Conservation (phyloP, 1,140 invertebrate species). For the Drosophila repletoides region DNA sequence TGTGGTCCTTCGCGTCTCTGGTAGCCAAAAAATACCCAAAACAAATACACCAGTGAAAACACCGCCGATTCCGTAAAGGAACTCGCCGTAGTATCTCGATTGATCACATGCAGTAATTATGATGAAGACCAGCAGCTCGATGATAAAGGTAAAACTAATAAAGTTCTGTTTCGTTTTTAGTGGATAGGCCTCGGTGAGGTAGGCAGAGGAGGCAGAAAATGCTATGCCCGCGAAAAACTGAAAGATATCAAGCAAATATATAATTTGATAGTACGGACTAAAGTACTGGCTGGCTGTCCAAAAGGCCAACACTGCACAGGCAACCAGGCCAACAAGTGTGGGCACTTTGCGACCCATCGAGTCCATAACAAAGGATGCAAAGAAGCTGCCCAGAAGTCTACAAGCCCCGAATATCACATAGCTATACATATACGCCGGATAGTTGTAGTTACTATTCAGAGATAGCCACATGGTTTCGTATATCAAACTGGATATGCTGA, state of each 20-base stretch:
- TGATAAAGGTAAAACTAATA: constrained; percentile 44
- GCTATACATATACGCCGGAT: no score
- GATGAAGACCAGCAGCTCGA: constrained; percentile 53
- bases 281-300: background rate
- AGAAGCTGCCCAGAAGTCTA: constrained; percentile 24
- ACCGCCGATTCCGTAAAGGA: constrained; percentile 40
- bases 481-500: constrained; percentile 34
- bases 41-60: background rate
- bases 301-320: constrained; percentile 12
- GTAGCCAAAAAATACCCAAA: background rate
- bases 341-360: constrained; percentile 48
- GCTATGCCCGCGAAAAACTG: constrained; percentile 46
- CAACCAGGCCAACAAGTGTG: constrained; percentile 23
- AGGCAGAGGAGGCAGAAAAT: constrained; percentile 37
- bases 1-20: constrained; percentile 18
- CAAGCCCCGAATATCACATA: constrained; percentile 21
- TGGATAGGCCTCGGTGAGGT: constrained; percentile 58
- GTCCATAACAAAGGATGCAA: constrained; percentile 18
- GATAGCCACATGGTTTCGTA: background rate
- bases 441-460: background rate
- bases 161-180: constrained; percentile 46
- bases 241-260: constrained; percentile 21
- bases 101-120: constrained; percentile 5
- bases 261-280: background rate
- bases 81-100: no score